Evolutionary conservation across 2,888 invertebrate genomes (phyloP), one percentile per base, ranked within the genome.

Genomic region (Eubasilissa splendida): DNA sequence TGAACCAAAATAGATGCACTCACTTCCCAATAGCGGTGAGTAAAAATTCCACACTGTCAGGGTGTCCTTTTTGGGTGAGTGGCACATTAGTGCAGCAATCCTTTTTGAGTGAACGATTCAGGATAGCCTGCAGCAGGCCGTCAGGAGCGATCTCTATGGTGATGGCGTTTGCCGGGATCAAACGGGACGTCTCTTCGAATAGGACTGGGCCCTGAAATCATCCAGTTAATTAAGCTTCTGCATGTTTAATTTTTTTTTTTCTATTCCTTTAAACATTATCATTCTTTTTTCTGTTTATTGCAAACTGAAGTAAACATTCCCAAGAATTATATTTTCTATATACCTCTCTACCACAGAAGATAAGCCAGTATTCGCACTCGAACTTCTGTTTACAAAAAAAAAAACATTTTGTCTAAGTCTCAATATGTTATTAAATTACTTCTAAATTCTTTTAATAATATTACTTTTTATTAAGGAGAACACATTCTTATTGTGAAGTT

Each of bases 141-240:
- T 98, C 97, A 0, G 98, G 97, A 0, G 97, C 97, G 77, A 98
- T 93, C 88, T 98, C 98, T 83, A 98, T 94, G 5, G 94, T 92
- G 80, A 97, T 91, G 0, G 97, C 96, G 86, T 96, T 94, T 73
- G 92, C 91, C 1, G 96, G 97, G 84, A 98, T 94, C 85, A 95
- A 92, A 22, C 91, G 91, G 8, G 95, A 91, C 0, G 96, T 95
- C 88, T 97, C 97, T 86, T 97, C 96, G 87, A 96, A 96, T 31
- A 94, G 88, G 0, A 95, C 95, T 22, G 94, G 92, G 84, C 91
- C 93, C 87, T 90, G 86, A 66, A 84, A 63, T 11, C 11, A 63
- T 42, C 42, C 4, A 1, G 22, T 22, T 22, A 22, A 22, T 22
- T 22, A 22, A 22, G 22, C 22, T 22, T 1, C 22, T 22, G 22